Conservation (phyloP, 30 jellyfish, hydroid and myxozoan genomes). For the Hydractinia echinata region DNA sequence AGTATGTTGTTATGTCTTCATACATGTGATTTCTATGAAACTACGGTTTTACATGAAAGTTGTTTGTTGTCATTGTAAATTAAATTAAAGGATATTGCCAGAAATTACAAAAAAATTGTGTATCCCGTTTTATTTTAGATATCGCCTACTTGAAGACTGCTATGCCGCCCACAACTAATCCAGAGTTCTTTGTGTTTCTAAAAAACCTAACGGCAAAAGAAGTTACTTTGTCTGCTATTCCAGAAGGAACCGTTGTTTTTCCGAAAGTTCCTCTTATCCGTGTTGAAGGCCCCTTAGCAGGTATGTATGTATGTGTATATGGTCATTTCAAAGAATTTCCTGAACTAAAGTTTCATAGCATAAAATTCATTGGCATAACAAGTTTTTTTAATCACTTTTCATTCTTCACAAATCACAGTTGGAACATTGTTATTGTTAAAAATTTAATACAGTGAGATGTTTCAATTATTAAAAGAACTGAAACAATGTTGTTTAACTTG, state of each 20-base stretch:
- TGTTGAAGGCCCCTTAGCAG: slow-evolving; percentile 97
- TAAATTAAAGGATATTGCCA: neutral
- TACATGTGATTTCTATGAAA: no score
- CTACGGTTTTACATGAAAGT: neutral
- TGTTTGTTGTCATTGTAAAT: neutral
- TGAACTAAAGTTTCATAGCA: neutral
- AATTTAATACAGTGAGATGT: no score
- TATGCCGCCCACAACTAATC: slow-evolving; percentile 63
- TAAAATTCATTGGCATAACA: neutral
- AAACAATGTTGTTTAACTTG: no score
- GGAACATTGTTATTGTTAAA: no score
- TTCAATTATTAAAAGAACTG: no score
- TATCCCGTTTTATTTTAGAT: slow-evolving; percentile 40
- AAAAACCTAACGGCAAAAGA: slow-evolving; percentile 54
- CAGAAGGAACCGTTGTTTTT: slow-evolving; percentile 97
- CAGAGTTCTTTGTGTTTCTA: slow-evolving; percentile 79
- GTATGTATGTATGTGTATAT: no score
- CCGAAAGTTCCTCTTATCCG: slow-evolving; percentile 93
- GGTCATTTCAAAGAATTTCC: neutral
- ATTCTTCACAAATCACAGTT: neutral
- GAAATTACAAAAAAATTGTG: neutral
- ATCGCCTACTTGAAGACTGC: slow-evolving; percentile 42
- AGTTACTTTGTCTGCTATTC: slow-evolving; percentile 70
- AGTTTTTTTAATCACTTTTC: neutral
- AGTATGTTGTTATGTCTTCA: no score